phyloP scores from a whole-genome alignment of 2,113 vertebrate genomes.

The Puntigrus tetrazona region DNA sequence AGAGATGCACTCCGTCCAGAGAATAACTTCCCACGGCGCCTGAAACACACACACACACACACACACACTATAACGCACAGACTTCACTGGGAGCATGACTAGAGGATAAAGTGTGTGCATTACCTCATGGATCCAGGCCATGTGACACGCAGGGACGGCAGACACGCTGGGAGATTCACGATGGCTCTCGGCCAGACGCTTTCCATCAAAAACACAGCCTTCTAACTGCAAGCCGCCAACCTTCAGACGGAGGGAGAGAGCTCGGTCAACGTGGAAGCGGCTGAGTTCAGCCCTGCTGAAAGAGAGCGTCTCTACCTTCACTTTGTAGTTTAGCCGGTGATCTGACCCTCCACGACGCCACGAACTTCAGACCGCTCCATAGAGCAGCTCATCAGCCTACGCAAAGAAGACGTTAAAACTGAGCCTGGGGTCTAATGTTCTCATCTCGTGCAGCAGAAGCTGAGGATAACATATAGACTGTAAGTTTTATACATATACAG shows the following conservation, averaged over 20 bases:
- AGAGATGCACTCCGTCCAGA: conserved; percentile 87
- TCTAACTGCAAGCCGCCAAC: conserved; percentile 90
- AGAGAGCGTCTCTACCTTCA: conserved; percentile 79
- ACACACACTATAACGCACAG: conserved; percentile 57
- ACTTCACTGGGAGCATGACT: background rate
- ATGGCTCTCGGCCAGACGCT: conserved; percentile 87
- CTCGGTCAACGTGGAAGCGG: background rate
- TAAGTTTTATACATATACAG: too few relatives aligned
- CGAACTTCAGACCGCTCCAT: conserved; percentile 93
- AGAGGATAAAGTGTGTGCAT: conserved; percentile 12
- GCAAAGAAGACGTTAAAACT: too few relatives aligned
- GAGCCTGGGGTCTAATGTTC: too few relatives aligned
- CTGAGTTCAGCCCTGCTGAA: conserved; percentile 39
- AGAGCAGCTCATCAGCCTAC: conserved; percentile 85
- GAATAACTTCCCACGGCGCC: conserved; percentile 77
- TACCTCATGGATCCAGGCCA: conserved; percentile 96
- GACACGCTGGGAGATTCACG: conserved; percentile 94
- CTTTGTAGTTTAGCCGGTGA: conserved; percentile 87
- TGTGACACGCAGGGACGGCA: conserved; percentile 86
- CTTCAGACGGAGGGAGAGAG: conserved; percentile 69
- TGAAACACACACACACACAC: conserved; percentile 61
- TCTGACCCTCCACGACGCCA: conserved; percentile 87
- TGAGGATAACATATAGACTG: too few relatives aligned
- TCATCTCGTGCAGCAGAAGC: too few relatives aligned
- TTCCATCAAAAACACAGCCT: conserved; percentile 93